These are phyloP conservation scores for Macquaria ambigua DNA, from an alignment of 2,113 vertebrate genomes.

Conservation along the genomic window DNA sequence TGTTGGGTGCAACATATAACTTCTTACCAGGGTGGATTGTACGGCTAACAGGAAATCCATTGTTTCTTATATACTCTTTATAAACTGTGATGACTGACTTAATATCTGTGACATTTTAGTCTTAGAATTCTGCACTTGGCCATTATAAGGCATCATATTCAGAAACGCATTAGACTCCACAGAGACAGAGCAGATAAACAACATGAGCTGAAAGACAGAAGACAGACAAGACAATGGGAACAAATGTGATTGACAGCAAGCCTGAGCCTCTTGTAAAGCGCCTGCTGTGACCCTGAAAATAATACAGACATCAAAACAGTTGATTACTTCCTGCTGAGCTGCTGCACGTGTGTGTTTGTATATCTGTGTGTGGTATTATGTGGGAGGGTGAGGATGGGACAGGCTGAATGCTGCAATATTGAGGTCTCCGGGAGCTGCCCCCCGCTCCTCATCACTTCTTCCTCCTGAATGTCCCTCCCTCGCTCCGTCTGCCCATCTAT, in stretches of 20 bases:
- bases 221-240: constrained; percentile 52
- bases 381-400: neutral
- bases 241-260: constrained; percentile 53
- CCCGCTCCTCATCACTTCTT: constrained; percentile 27
- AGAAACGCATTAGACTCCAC: constrained; percentile 18
- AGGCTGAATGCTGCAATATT: neutral
- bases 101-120: constrained; percentile 27
- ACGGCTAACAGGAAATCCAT: neutral
- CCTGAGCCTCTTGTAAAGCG: constrained; percentile 57
- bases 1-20: neutral
- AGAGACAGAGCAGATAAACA: constrained; percentile 40
- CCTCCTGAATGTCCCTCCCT: constrained; percentile 13
- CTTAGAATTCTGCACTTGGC: neutral
- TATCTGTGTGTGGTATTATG: constrained; percentile 32
- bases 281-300: constrained; percentile 64
- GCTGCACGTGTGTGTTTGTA: constrained; percentile 25
- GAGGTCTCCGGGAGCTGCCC: constrained; percentile 34
- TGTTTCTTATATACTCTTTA: constrained; percentile 40
- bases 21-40: neutral
- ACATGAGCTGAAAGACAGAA: constrained; percentile 42
- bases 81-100: constrained; percentile 23
- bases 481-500: constrained; percentile 16
- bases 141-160: constrained; percentile 47
- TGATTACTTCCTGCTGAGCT: constrained; percentile 57
- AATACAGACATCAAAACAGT: constrained; percentile 65